Base-by-base conservation (phyloP, 2,888 invertebrate genomes). In the Sisyra terminalis region DNA sequence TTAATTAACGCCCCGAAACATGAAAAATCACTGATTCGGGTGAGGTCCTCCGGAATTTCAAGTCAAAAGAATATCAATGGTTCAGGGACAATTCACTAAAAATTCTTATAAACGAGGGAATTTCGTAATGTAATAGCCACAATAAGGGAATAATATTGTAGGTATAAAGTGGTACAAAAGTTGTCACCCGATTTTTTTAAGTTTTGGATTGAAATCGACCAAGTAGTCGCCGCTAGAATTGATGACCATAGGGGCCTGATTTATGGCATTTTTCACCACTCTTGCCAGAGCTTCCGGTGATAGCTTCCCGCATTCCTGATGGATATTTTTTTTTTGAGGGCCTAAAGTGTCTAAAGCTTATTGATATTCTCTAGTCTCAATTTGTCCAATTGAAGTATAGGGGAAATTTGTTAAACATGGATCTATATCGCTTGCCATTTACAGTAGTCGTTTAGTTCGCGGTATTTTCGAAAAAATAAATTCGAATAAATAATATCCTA, bases 201-300 rank as follows among this genome's bases (percentile, higher is more conserved):
- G n/a, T 16, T 5, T 16, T 15, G 3, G 13, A n/a, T 5, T 37
- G 15, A 30, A 32, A 36, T 14, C 24, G 24, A 7, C 5, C 24
- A 24, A n/a, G 29, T 44, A 42, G 42, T 36, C 24, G 45, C 29
- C 42, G 29, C 18, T 14, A 38, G 38, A 14, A 29, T 42, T 44
- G 37, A 44, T 44, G 42, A 17, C 24, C 13, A 44, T 44, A 13
- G 4, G 32, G 6, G 32, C 32, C 32, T 9, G 32, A 11, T 38
- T 38, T 18, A 38, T 38, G 14, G 38, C 24, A 38, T 38, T 38
- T 38, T 24, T 10, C 44, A 32, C 8, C 5, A 32, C 32, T 47
- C 43, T 42, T 39, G 40, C 46, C 41, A 50, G 45, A 49, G 47
- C 47, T 48, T 51, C 44, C 43, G 45, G 46, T 49, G 39, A 45